Conservation (phyloP, 2,113 vertebrate species). For the Triplophysa siluroides region DNA sequence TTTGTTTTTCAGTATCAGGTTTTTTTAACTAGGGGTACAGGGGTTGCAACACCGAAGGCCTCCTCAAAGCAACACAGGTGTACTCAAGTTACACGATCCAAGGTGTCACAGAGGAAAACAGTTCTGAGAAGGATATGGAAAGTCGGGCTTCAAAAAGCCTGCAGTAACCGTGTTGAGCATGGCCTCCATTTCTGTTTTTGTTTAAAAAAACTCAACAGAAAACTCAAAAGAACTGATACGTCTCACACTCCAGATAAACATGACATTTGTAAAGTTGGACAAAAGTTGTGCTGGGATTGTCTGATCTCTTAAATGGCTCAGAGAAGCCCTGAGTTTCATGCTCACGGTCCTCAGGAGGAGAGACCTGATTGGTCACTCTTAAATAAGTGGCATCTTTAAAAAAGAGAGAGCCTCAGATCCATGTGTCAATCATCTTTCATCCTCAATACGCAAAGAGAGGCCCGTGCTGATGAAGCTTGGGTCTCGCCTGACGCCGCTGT, state of each 20-base stretch:
- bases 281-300: not conserved
- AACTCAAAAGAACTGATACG: not conserved
- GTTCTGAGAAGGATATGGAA: not conserved
- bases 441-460: conserved; percentile 32
- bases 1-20: conserved; percentile 53
- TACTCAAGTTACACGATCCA: not conserved
- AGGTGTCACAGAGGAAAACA: not conserved
- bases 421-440: conserved; percentile 2
- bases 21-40: conserved; percentile 60
- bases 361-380: not conserved
- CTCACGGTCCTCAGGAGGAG: conserved; percentile 2
- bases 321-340: conserved; percentile 40
- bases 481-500: conserved; percentile 13
- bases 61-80: not conserved
- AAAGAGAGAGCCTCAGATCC: not conserved
- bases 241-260: not conserved
- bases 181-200: not conserved
- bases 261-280: not conserved
- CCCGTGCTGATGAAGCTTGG: conserved; percentile 28
- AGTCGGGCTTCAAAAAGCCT: not conserved
- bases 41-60: not conserved
- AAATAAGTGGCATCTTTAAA: not conserved
- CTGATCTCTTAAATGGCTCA: conserved; percentile 11
- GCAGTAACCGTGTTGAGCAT: not conserved
- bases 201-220: not conserved